These are phyloP conservation scores for Acrobeloides nanus DNA, from an alignment of 2,888 invertebrate genomes.

Conservation along the genomic window DNA sequence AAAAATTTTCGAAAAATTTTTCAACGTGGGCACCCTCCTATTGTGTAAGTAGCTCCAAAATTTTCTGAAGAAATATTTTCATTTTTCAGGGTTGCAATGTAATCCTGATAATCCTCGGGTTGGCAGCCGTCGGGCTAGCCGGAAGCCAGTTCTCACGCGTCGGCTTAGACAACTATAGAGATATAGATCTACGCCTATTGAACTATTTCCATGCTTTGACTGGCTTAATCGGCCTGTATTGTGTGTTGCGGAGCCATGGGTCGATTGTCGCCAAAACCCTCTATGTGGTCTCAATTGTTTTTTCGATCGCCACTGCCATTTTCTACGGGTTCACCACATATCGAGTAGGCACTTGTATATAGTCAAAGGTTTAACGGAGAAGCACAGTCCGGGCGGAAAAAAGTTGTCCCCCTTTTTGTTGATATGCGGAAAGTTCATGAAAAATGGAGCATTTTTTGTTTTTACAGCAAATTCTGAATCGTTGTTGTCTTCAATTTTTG, in stretches of 20 bases:
- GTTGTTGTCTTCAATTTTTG: too few relatives aligned
- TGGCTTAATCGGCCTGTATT: constrained; percentile 47
- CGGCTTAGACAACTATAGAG: constrained; percentile 46
- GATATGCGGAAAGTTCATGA: too few relatives aligned
- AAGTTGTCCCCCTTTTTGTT: too few relatives aligned
- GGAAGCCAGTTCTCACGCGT: constrained; percentile 48
- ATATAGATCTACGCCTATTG: constrained; percentile 50
- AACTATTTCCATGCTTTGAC: constrained; percentile 45
- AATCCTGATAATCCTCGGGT: constrained; percentile 40
- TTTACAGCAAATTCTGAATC: too few relatives aligned
- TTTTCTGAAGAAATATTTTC: too few relatives aligned
- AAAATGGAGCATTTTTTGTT: too few relatives aligned
- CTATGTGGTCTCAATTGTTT: constrained; percentile 41
- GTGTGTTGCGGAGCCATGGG: constrained; percentile 48
- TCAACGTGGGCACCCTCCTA: too few relatives aligned
- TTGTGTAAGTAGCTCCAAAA: too few relatives aligned
- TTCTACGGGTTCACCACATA: constrained; percentile 53
- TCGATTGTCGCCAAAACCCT: constrained; percentile 50
- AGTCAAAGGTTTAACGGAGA: too few relatives aligned
- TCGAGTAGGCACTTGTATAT: constrained; percentile 28
- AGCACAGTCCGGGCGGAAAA: too few relatives aligned
- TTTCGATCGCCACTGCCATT: constrained; percentile 43
- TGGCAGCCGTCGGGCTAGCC: constrained; percentile 43
- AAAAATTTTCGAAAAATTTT: too few relatives aligned
- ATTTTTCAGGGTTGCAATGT: constrained; percentile 42